Evolutionary conservation across 2,113 vertebrate species (phyloP).

Genomic region (Hemibagrus wyckioides): DNA sequence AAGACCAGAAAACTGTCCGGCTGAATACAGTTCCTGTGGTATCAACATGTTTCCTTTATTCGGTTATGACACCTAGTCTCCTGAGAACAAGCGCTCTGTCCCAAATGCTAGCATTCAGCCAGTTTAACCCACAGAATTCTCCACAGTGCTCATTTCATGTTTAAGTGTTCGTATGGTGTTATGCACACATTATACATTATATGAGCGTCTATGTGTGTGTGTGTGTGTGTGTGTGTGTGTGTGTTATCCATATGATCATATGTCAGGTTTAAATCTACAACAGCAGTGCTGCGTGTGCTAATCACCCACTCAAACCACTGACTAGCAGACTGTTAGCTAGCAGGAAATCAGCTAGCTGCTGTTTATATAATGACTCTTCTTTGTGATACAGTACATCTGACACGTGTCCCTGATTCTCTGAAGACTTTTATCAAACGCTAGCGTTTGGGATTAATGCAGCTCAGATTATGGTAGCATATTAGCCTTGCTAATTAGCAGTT

Average conservation of each 20-base stretch:
- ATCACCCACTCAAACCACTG: not conserved
- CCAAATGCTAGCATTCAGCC: not conserved
- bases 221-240: constrained; percentile 4
- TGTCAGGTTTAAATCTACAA: not conserved
- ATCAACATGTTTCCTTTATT: constrained; percentile 69
- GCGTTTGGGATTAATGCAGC: constrained; percentile 9
- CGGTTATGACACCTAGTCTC: not conserved
- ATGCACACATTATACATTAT: not conserved
- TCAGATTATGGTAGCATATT: constrained; percentile 8
- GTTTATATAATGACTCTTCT: not conserved
- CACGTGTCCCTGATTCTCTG: not conserved
- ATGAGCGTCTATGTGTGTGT: constrained; percentile 39
- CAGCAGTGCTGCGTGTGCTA: constrained; percentile 1
- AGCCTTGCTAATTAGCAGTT: constrained; percentile 20
- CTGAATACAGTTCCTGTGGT: constrained; percentile 67
- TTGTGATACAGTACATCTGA: not conserved
- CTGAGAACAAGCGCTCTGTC: not conserved
- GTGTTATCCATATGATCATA: not conserved
- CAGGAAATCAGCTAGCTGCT: not conserved
- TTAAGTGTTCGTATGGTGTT: not conserved
- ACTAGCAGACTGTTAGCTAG: constrained; percentile 29
- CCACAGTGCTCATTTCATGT: not conserved
- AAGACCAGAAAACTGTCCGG: constrained; percentile 81
- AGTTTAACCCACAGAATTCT: not conserved
- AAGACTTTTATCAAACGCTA: not conserved